Percentiles rank a stretch among this genome's conserved stretches.
These are phyloP conservation scores for Caenorhabditis briggsae DNA, from an alignment of 1,140 invertebrate genomes.

Conservation along the genomic window DNA sequence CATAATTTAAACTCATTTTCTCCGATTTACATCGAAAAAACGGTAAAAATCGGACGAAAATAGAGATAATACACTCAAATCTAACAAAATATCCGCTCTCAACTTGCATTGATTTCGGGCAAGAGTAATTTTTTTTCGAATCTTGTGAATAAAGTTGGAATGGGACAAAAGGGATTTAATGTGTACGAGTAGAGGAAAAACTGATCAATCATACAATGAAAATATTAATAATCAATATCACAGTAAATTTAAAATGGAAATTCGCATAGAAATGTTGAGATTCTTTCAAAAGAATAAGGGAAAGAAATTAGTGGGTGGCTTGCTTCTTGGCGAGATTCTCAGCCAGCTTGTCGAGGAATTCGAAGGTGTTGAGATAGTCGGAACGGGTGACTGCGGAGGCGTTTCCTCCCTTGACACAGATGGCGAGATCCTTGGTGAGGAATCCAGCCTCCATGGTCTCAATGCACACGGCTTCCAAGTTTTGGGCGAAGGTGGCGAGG, in stretches of 20 bases:
- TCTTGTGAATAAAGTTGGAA: no score
- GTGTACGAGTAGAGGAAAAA: not conserved
- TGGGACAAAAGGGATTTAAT: no score
- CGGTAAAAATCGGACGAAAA: no score
- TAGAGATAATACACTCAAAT: no score
- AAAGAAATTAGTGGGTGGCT: conserved; percentile 40
- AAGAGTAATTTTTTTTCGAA: no score
- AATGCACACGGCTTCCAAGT: conserved; percentile 86
- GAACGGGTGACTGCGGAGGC: conserved; percentile 82
- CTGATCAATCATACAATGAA: not conserved
- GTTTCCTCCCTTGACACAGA: conserved; percentile 89
- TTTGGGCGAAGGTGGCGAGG: conserved; percentile 80
- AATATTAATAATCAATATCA: conserved; percentile 14
- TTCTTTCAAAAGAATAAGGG: conserved; percentile 2
- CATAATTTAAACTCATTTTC: no score
- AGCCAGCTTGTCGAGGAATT: conserved; percentile 94
- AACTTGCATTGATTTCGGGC: no score
- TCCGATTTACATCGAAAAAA: no score
- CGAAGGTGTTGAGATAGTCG: conserved; percentile 97
- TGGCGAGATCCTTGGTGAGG: conserved; percentile 98
- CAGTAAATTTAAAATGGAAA: conserved; percentile 28
- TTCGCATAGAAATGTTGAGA: not conserved
- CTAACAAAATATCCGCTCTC: no score
- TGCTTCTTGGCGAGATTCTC: conserved; percentile 88
- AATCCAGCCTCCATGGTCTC: conserved; percentile 91